Percentiles rank a stretch among this genome's conserved stretches.
Evolutionary conservation across 1,140 invertebrate genomes (phyloP).

Genomic region (Microplitis demolitor): DNA sequence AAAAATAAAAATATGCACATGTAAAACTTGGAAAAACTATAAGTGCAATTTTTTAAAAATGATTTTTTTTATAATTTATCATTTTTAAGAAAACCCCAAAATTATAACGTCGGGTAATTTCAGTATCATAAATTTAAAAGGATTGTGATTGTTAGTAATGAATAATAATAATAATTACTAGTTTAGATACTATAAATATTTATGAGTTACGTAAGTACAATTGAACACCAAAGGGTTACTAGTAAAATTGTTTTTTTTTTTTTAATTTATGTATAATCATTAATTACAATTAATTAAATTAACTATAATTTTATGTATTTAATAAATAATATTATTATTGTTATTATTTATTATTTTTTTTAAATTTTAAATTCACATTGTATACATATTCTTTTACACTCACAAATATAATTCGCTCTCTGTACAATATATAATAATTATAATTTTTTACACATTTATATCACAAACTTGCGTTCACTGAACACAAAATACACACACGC

Average conservation of each 20-base stretch:
- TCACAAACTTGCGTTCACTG: slow-evolving; percentile 24
- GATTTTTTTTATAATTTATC: too few relatives aligned
- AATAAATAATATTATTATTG: slow-evolving; percentile 45
- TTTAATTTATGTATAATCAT: slow-evolving; percentile 36
- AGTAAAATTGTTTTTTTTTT: slow-evolving; percentile 47
- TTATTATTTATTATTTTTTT: slow-evolving; percentile 42
- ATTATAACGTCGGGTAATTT: too few relatives aligned
- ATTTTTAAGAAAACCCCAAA: too few relatives aligned
- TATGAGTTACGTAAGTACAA: slow-evolving; percentile 60
- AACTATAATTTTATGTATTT: slow-evolving; percentile 14
- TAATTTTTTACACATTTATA: slow-evolving; percentile 26
- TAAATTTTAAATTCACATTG: slow-evolving; percentile 12
- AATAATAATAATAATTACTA: neutral
- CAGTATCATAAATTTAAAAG: too few relatives aligned
- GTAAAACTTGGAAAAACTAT: too few relatives aligned
- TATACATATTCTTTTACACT: slow-evolving; percentile 27
- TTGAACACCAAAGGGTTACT: slow-evolving; percentile 58
- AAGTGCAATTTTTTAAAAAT: too few relatives aligned
- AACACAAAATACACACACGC: slow-evolving; percentile 14
- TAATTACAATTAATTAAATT: slow-evolving; percentile 27
- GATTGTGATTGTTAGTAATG: neutral
- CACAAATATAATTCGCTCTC: slow-evolving; percentile 47
- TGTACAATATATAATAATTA: slow-evolving; percentile 43
- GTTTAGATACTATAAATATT: slow-evolving; percentile 55
- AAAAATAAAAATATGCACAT: too few relatives aligned